Evolutionary conservation across 2,888 invertebrate genomes (phyloP).

Genomic region (Erynnis tages): DNA sequence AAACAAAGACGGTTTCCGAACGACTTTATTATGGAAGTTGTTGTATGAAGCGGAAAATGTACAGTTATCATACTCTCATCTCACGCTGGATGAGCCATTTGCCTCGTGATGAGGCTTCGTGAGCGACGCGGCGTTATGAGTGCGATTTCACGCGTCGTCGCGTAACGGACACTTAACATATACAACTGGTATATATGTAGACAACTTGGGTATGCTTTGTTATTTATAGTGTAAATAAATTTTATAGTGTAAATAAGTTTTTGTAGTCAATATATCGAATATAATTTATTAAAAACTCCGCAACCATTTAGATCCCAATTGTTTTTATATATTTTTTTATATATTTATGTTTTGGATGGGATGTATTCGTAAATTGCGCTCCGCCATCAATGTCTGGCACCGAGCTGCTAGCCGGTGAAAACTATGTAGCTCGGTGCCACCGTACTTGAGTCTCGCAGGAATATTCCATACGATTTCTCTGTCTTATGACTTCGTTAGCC

Average conservation of each 20-base stretch:
- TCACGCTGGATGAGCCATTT: conserved; percentile 4
- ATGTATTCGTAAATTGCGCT: too few relatives aligned
- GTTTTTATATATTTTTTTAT: too few relatives aligned
- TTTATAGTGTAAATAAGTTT: background rate
- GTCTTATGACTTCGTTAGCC: too few relatives aligned
- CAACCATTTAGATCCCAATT: too few relatives aligned
- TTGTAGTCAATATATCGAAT: background rate
- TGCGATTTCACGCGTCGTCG: conserved; percentile 7
- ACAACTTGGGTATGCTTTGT: background rate
- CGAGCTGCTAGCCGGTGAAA: too few relatives aligned
- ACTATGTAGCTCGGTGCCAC: too few relatives aligned
- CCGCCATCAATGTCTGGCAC: too few relatives aligned
- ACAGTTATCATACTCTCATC: conserved; percentile 7
- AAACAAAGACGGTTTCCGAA: conserved; percentile 17
- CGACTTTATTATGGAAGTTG: conserved; percentile 9
- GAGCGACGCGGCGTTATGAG: background rate
- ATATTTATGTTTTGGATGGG: too few relatives aligned
- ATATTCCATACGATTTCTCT: too few relatives aligned
- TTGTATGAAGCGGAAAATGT: conserved; percentile 21
- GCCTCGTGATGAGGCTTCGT: background rate
- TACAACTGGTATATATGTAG: background rate
- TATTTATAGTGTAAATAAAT: too few relatives aligned
- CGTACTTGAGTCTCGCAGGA: too few relatives aligned
- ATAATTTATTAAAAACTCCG: too few relatives aligned
- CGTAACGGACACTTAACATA: background rate